Conservation (phyloP, 2,888 invertebrate species). For the Drosophila rubida region DNA sequence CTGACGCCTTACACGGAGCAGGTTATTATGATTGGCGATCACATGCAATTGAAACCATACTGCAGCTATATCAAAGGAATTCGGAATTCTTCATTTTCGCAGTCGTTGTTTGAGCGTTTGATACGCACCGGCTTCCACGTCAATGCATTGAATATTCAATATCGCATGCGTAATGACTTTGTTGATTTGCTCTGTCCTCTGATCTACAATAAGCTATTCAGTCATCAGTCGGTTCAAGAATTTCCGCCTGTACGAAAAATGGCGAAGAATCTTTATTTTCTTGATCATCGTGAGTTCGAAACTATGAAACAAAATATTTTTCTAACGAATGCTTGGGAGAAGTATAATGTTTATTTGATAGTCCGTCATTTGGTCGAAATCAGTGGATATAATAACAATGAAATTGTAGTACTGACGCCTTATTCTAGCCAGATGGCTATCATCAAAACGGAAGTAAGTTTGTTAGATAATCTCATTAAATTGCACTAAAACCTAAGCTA, state of each 20-base stretch:
- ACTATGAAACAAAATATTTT: slow-evolving; percentile 72
- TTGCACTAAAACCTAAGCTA: background rate
- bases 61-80: slow-evolving; percentile 78
- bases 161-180: slow-evolving; percentile 90
- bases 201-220: slow-evolving; percentile 88
- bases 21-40: slow-evolving; percentile 94
- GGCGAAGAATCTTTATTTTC: slow-evolving; percentile 88
- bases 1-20: slow-evolving; percentile 91
- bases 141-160: slow-evolving; percentile 88
- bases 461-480: background rate
- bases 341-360: slow-evolving; percentile 46
- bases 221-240: slow-evolving; percentile 85
- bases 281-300: slow-evolving; percentile 87
- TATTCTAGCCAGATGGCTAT: slow-evolving; percentile 64
- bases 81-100: slow-evolving; percentile 83
- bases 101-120: slow-evolving; percentile 93
- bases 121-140: slow-evolving; percentile 88
- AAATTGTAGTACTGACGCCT: slow-evolving; percentile 89
- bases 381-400: slow-evolving; percentile 87
- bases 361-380: slow-evolving; percentile 55
- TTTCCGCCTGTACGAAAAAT: slow-evolving; percentile 88
- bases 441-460: slow-evolving; percentile 48
- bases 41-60: slow-evolving; percentile 91
- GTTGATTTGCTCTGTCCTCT: slow-evolving; percentile 87
- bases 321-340: slow-evolving; percentile 58